These are phyloP conservation scores for Conomelus anceps DNA, from an alignment of 2,888 invertebrate species.

Conservation along the genomic window DNA sequence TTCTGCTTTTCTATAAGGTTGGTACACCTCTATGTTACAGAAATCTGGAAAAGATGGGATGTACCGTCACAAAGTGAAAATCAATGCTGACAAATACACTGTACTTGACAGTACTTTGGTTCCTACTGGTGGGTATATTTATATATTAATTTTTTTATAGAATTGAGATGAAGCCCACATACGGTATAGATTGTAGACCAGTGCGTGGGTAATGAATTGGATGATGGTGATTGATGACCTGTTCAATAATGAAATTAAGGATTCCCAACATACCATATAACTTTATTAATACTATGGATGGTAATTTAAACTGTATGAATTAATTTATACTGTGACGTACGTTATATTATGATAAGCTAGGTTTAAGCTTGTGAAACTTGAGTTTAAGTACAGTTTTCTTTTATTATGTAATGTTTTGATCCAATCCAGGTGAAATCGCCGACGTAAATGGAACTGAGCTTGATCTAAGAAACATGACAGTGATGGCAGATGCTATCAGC, in stretches of 20 bases:
- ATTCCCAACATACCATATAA: too few species aligned
- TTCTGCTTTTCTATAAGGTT: background rate
- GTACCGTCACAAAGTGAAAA: slow-evolving; percentile 60
- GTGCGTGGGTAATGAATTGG: too few species aligned
- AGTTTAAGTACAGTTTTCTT: background rate
- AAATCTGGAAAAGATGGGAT: slow-evolving; percentile 54
- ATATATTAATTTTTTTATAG: too few species aligned
- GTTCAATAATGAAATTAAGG: too few species aligned
- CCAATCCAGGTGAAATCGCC: slow-evolving; percentile 56
- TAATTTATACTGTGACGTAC: too few species aligned
- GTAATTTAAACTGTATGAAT: too few species aligned
- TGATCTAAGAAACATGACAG: slow-evolving; percentile 62
- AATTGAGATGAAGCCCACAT: too few species aligned
- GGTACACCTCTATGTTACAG: slow-evolving; percentile 62
- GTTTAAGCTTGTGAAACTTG: background rate
- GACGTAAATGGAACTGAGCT: slow-evolving; percentile 62
- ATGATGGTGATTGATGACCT: too few species aligned
- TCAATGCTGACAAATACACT: slow-evolving; percentile 72
- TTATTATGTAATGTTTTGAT: background rate
- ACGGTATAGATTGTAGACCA: too few species aligned
- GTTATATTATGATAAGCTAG: too few species aligned
- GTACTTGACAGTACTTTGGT: slow-evolving; percentile 61
- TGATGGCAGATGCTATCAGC: slow-evolving; percentile 59
- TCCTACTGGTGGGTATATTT: slow-evolving; percentile 55
- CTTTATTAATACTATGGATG: too few species aligned